These are phyloP conservation scores for Rafetus swinhoei DNA, from an alignment of 2,113 vertebrate genomes.

Conservation along the genomic window DNA sequence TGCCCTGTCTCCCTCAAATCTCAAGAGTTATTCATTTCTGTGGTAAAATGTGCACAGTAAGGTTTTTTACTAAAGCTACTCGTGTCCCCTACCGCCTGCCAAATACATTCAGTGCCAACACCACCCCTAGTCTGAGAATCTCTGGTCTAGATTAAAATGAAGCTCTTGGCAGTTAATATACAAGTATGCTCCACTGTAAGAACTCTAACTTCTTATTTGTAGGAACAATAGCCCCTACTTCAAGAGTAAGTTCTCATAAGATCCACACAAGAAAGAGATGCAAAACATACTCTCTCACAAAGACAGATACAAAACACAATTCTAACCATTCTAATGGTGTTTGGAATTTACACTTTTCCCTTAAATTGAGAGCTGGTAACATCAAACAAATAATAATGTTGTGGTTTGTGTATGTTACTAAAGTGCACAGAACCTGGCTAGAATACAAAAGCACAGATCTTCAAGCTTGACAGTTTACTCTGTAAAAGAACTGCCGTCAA, in stretches of 20 bases:
- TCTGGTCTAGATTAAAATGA: background rate
- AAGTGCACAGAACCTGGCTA: fast-evolving
- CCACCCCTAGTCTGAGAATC: background rate
- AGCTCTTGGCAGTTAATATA: background rate
- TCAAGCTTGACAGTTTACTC: background rate
- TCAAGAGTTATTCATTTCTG: background rate
- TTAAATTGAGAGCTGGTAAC: background rate
- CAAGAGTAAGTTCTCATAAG: background rate
- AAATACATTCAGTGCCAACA: background rate
- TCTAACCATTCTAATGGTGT: too few species aligned
- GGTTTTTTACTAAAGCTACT: background rate
- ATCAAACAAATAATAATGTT: fast-evolving
- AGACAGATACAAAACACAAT: fast-evolving
- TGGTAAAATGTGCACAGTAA: background rate
- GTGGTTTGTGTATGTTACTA: fast-evolving
- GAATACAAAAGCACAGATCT: fast-evolving
- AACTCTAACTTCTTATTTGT: background rate
- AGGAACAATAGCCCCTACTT: background rate
- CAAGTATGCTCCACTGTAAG: background rate
- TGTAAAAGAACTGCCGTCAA: conserved; percentile 33
- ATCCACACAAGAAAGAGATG: background rate
- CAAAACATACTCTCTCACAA: fast-evolving
- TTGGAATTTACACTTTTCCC: fast-evolving
- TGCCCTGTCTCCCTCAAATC: background rate
- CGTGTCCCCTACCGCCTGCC: too few species aligned